Conservation (phyloP, 2,797 vertebrate genomes). For the Adrianichthys oophorus region DNA sequence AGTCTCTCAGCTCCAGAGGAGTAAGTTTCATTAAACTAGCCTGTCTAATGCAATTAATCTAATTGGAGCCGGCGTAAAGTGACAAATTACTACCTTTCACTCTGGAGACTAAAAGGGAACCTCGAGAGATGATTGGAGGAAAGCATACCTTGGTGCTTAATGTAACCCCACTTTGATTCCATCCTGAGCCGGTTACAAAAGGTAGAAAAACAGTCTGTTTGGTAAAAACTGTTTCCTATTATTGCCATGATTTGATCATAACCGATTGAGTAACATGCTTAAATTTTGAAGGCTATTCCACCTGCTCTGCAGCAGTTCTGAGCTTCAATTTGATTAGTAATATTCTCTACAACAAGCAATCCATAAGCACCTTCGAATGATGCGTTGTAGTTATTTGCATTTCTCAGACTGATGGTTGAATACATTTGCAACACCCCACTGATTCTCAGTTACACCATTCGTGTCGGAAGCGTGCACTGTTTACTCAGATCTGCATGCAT, state of each 20-base stretch:
- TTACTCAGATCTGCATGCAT: conserved; percentile 64
- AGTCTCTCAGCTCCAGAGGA: conserved; percentile 79
- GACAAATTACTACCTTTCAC: conserved; percentile 95
- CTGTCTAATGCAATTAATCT: conserved; percentile 79
- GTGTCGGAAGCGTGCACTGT: conserved; percentile 41
- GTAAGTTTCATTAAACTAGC: conserved; percentile 69
- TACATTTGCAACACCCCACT: conserved; percentile 18
- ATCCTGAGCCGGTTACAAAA: conserved; percentile 51
- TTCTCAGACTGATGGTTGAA: conserved; percentile 34
- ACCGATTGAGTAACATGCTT: conserved; percentile 11
- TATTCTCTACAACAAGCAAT: conserved; percentile 15
- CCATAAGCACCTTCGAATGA: conserved; percentile 4
- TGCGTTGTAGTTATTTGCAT: conserved; percentile 17
- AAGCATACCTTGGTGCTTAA: conserved; percentile 65
- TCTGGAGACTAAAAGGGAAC: conserved; percentile 70
- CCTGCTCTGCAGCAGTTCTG: no score
- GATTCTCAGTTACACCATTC: conserved; percentile 40
- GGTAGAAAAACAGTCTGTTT: conserved; percentile 30
- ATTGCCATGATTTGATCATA: conserved; percentile 19
- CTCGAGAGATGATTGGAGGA: conserved; percentile 67
- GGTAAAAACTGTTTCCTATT: conserved; percentile 46
- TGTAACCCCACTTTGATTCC: conserved; percentile 58
- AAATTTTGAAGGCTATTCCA: conserved; percentile 20
- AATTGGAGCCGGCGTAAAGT: conserved; percentile 79
- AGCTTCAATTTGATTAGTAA: not conserved